phyloP scores from a whole-genome alignment of 2,113 vertebrate species.

The Alectura lathami region DNA sequence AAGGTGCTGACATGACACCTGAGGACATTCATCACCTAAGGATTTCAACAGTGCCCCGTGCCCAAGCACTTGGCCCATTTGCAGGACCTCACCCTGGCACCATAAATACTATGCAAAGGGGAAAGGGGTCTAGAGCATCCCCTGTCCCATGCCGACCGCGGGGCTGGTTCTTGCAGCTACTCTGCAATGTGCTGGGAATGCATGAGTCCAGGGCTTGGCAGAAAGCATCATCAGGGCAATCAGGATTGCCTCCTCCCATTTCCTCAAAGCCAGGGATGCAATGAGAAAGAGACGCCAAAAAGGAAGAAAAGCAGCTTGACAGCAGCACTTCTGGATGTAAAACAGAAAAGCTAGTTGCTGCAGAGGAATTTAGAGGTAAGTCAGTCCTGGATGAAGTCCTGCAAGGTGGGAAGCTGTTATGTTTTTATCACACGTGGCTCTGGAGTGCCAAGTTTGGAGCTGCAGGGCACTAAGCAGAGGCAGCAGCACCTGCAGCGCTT shows the following conservation, averaged over 20 bases:
- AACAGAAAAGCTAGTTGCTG: neutral
- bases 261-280: neutral
- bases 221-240: neutral
- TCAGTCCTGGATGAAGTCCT: neutral
- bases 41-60: fast-evolving
- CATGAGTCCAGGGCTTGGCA: neutral
- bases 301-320: neutral
- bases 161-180: neutral
- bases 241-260: neutral
- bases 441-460: neutral
- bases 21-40: neutral
- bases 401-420: neutral
- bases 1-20: neutral
- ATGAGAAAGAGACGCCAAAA: neutral
- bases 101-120: neutral
- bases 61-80: neutral
- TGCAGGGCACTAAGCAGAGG: neutral
- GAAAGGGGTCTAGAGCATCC: too few relatives aligned
- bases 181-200: neutral
- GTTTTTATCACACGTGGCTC: neutral
- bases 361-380: constrained; percentile 8
- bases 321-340: neutral
- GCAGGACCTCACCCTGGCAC: fast-evolving
- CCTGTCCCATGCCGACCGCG: neutral
- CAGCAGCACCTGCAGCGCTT: neutral